Percentiles rank a stretch among this genome's conserved stretches.
phyloP scores from a whole-genome alignment of 92 coral and sea anemone species.

The Desmophyllum pertusum region DNA sequence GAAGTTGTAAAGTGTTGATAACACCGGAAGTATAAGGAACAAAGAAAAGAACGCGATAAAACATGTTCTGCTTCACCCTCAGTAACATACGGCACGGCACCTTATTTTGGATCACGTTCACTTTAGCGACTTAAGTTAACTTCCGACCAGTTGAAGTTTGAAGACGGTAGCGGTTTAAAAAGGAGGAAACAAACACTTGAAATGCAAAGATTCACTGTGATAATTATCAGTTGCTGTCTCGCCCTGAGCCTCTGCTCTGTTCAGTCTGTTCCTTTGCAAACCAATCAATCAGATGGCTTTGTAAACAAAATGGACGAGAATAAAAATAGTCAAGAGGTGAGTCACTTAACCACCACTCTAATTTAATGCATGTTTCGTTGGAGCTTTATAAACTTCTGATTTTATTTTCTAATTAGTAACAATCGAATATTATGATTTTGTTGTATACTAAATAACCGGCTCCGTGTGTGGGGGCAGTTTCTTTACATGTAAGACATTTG shows the following conservation, averaged over 20 bases:
- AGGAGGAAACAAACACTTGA: neutral
- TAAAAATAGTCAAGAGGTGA: constrained; percentile 1
- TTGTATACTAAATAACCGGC: no score
- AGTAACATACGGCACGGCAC: no score
- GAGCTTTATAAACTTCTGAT: no score
- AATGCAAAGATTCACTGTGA: neutral
- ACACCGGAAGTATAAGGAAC: neutral
- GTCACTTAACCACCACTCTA: no score
- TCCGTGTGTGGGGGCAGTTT: no score
- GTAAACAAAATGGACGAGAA: neutral
- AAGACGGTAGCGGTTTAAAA: neutral
- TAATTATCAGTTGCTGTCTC: neutral
- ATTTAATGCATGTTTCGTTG: no score
- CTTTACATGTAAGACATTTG: no score
- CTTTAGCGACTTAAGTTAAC: neutral
- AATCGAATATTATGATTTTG: no score
- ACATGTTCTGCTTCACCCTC: neutral
- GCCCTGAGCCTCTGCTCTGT: neutral
- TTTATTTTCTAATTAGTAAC: no score
- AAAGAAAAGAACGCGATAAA: neutral
- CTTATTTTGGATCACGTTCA: neutral
- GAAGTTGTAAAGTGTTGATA: neutral
- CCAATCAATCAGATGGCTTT: neutral
- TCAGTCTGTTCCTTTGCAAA: neutral
- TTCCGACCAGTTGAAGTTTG: neutral